Conservation (phyloP, 1,140 invertebrate genomes). For the Drosophila murphyi region DNA sequence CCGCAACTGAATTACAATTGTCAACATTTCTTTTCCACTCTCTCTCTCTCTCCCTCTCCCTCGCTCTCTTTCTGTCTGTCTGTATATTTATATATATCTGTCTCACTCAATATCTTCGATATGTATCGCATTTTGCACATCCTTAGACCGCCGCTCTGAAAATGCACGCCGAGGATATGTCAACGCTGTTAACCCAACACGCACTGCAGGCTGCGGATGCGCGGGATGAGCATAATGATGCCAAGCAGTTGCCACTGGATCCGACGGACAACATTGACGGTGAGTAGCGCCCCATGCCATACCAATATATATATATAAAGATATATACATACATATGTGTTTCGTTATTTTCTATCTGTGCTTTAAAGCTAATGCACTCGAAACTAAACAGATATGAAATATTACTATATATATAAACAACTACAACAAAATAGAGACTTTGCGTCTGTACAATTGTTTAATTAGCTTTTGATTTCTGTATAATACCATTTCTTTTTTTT, state of each 20-base stretch:
- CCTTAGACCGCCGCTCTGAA: slow-evolving; percentile 69
- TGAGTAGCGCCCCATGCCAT: slow-evolving; percentile 58
- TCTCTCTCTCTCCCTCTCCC: not conserved
- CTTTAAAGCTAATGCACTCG: slow-evolving; percentile 49
- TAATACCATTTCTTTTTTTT: slow-evolving; percentile 15
- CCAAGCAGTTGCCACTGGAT: slow-evolving; percentile 78
- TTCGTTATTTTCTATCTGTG: slow-evolving; percentile 35
- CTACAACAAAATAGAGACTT: slow-evolving; percentile 3
- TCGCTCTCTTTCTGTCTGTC: not conserved
- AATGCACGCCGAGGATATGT: slow-evolving; percentile 82
- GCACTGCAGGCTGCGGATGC: slow-evolving; percentile 69
- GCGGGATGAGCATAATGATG: slow-evolving; percentile 81
- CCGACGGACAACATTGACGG: slow-evolving; percentile 84
- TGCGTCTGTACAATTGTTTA: not conserved
- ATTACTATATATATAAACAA: slow-evolving; percentile 2
- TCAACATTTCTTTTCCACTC: slow-evolving; percentile 5
- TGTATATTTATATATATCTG: too few relatives aligned
- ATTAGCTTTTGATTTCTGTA: slow-evolving; percentile 48
- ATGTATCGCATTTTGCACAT: not conserved
- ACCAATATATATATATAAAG: slow-evolving; percentile 15
- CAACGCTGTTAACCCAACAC: slow-evolving; percentile 75
- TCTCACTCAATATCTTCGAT: slow-evolving; percentile 1
- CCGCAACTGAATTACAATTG: slow-evolving; percentile 3
- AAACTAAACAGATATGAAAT: slow-evolving; percentile 32
- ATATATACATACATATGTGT: slow-evolving; percentile 25